Evolutionary conservation across 2,113 vertebrate species (phyloP).

Genomic region (Otis tarda): DNA sequence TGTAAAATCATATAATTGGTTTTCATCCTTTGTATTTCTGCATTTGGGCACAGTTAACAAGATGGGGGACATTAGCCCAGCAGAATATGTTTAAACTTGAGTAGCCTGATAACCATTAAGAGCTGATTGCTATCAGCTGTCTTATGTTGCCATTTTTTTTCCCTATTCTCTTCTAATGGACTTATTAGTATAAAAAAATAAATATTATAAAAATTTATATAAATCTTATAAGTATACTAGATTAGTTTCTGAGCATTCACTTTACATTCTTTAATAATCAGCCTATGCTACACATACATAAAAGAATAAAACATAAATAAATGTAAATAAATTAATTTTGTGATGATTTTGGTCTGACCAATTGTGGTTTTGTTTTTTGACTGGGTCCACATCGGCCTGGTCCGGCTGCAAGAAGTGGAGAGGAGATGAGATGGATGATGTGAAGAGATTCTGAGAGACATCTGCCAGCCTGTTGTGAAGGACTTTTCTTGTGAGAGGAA

Average conservation of each 20-base stretch:
- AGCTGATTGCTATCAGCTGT: neutral
- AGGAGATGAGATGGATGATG: too few species aligned
- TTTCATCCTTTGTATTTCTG: neutral
- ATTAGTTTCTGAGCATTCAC: neutral
- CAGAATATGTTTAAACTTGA: neutral
- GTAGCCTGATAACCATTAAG: neutral
- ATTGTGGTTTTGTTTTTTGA: too few species aligned
- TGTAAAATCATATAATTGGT: neutral
- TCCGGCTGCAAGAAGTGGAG: too few species aligned
- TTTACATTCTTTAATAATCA: neutral
- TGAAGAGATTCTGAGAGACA: too few species aligned
- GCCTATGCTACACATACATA: neutral
- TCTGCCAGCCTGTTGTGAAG: too few species aligned
- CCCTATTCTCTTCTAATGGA: neutral
- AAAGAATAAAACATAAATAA: neutral
- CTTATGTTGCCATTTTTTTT: neutral
- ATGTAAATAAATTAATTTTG: neutral
- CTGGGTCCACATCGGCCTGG: too few species aligned
- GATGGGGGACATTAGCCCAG: neutral
- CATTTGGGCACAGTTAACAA: neutral
- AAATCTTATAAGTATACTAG: neutral
- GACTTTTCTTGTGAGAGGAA: too few species aligned
- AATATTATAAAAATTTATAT: too few species aligned
- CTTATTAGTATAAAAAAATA: too few species aligned
- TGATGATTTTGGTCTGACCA: neutral